phyloP scores from a whole-genome alignment of 2,888 invertebrate species.

The Hetaerina titia region DNA sequence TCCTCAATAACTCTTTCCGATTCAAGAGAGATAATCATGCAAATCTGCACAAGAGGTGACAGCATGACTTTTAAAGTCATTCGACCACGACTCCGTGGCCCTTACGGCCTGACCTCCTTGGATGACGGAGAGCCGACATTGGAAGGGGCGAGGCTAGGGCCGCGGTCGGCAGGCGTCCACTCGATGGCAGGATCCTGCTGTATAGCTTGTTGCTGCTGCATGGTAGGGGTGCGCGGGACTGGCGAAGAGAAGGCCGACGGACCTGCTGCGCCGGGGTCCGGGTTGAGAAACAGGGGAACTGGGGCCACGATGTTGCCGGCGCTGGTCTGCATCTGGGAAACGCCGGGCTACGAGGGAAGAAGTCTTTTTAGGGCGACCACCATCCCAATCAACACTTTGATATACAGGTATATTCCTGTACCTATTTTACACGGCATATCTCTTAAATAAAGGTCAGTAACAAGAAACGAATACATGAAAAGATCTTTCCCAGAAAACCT shows the following conservation, averaged over 20 bases:
- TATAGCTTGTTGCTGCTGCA: neutral
- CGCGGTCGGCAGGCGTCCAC: neutral
- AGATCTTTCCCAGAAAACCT: no score
- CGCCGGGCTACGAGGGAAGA: neutral
- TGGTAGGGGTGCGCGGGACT: conserved; percentile 78
- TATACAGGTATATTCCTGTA: no score
- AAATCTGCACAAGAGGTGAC: no score
- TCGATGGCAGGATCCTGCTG: neutral
- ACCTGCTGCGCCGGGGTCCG: conserved; percentile 47
- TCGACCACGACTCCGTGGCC: no score
- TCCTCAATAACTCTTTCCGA: no score
- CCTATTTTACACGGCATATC: no score
- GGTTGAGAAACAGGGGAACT: conserved; percentile 48
- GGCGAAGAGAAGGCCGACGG: conserved; percentile 72
- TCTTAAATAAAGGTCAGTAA: no score
- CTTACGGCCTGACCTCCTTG: neutral
- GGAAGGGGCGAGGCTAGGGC: neutral
- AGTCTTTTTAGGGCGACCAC: neutral
- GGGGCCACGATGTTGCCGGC: conserved; percentile 39
- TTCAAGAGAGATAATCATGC: no score
- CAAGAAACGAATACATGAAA: no score
- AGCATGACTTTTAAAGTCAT: no score
- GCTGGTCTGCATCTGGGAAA: conserved; percentile 24
- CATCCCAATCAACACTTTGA: neutral
- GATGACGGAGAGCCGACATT: neutral